Conservation (phyloP, 92 coral and sea anemone species). For the Nematostella vectensis region DNA sequence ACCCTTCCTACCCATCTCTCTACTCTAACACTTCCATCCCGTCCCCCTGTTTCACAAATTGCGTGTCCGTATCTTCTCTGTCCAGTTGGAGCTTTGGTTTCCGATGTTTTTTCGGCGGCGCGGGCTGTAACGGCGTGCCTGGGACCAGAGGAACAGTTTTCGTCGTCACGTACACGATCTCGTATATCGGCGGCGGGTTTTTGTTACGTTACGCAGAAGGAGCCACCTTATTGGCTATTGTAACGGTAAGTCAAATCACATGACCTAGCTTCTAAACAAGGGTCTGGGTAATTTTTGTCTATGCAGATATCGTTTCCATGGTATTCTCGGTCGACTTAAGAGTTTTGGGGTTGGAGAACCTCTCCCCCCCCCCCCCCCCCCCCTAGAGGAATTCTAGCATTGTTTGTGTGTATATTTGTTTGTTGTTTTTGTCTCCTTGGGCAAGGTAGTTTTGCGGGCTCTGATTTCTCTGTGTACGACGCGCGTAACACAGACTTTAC, state of each 20-base stretch:
- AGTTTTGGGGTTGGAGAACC: not conserved
- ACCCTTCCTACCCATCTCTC: no score
- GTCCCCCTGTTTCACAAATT: no score
- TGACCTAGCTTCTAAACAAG: not conserved
- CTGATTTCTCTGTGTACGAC: not conserved
- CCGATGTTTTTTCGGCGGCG: constrained; percentile 70
- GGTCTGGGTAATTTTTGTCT: not conserved
- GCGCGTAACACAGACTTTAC: not conserved
- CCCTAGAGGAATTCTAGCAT: not conserved
- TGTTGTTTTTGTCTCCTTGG: not conserved
- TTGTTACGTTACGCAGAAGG: constrained; percentile 80
- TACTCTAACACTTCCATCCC: no score
- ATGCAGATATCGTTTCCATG: not conserved
- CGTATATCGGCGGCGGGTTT: constrained; percentile 58
- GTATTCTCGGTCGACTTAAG: no score
- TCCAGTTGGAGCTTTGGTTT: constrained; percentile 82
- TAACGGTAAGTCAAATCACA: constrained; percentile 36
- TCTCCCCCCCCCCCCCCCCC: constrained; percentile 3
- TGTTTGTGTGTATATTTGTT: not conserved
- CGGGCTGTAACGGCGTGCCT: constrained; percentile 42
- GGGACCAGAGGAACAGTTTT: constrained; percentile 71
- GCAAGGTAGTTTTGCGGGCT: not conserved
- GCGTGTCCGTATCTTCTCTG: no score
- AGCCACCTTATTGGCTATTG: constrained; percentile 72
- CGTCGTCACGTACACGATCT: constrained; percentile 55